Evolutionary conservation across 2,797 vertebrate genomes (phyloP), one percentile per base, ranked within the genome.

Genomic region (Thaleichthys pacificus): DNA sequence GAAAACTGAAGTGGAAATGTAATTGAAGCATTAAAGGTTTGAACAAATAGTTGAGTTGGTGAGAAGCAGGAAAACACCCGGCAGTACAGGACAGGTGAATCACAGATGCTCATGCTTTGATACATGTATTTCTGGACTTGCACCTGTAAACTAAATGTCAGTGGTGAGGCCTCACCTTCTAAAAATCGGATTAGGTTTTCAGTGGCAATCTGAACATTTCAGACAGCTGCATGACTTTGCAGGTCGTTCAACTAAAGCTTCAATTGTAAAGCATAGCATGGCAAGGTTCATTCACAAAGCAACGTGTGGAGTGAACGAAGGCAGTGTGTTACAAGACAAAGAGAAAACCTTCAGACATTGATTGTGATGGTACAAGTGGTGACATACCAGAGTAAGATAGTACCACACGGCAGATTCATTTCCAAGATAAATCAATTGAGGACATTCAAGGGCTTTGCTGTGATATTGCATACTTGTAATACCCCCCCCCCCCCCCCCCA

Each of bases 1-100:
- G 42, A 14, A 12, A 47, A 47, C 9, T 47, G 9, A 47, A 47
- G 11, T 47, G 42, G 12, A 47, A 14, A 47, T 47, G 9, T 12
- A 84, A 92, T 89, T 88, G 85, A 86, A 79, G 78, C 88, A 90
- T 90, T 90, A 82, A 90, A 85, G 77, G 11, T 47, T 42, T 47
- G 42, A 47, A 47, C 42, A 14, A 47, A 11, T 47, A 47, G 11
- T 47, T 47, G 42, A 47, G 42, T 47, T 47, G 42, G 11, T 12
- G 42, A 47, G 12, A 47, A 47, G 12, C 9, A 14, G 42, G 11
- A 47, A 47, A 47, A 14, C 42, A 47, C 11, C 7, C 32, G 9
- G 42, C 42, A 47, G 42, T 47, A 47, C 42, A 47, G 42, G 11
- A 47, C 9, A 8, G 42, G 42, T 47, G 42, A 47, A 47, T 47